A percentile compares a stretch with the other conserved stretches of the same genome.
phyloP scores from a whole-genome alignment of 2,888 invertebrate species.

The Hirtodrosophila alboralis region DNA sequence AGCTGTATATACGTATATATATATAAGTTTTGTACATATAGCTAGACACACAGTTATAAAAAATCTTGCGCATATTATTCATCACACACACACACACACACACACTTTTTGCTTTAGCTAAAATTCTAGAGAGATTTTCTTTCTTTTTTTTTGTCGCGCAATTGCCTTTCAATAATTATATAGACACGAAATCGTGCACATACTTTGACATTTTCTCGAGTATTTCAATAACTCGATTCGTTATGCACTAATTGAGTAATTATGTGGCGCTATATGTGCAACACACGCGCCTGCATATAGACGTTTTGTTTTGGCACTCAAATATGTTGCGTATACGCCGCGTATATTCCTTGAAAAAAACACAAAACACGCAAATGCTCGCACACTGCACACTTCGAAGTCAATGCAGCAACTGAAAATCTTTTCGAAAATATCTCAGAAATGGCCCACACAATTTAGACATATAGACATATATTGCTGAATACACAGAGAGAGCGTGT shows the following conservation, averaged over 20 bases:
- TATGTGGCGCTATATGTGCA: slow-evolving; percentile 54
- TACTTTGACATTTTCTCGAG: slow-evolving; percentile 70
- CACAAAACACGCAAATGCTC: slow-evolving; percentile 25
- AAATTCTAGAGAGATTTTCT: slow-evolving; percentile 22
- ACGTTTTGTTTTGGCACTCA: slow-evolving; percentile 48
- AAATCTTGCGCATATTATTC: slow-evolving; percentile 51
- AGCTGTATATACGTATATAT: slow-evolving; percentile 10
- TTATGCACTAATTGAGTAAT: slow-evolving; percentile 62
- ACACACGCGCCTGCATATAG: slow-evolving; percentile 45
- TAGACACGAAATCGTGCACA: slow-evolving; percentile 52
- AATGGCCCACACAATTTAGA: slow-evolving; percentile 40
- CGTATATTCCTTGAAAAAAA: slow-evolving; percentile 58
- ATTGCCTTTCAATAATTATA: slow-evolving; percentile 57
- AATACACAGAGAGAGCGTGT: slow-evolving; percentile 61
- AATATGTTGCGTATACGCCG: slow-evolving; percentile 70
- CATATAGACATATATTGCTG: slow-evolving; percentile 37
- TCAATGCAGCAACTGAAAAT: slow-evolving; percentile 78
- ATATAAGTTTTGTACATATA: slow-evolving; percentile 5
- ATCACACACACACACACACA: no score
- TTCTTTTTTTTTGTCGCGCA: slow-evolving; percentile 41
- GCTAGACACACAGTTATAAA: slow-evolving; percentile 13
- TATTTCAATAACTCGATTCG: slow-evolving; percentile 23
- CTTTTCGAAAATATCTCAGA: slow-evolving; percentile 61
- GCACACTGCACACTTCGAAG: slow-evolving; percentile 76
- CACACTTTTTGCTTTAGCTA: slow-evolving; percentile 15